Base-by-base conservation (phyloP, 2,888 invertebrate genomes). In the Cryptus armator region DNA sequence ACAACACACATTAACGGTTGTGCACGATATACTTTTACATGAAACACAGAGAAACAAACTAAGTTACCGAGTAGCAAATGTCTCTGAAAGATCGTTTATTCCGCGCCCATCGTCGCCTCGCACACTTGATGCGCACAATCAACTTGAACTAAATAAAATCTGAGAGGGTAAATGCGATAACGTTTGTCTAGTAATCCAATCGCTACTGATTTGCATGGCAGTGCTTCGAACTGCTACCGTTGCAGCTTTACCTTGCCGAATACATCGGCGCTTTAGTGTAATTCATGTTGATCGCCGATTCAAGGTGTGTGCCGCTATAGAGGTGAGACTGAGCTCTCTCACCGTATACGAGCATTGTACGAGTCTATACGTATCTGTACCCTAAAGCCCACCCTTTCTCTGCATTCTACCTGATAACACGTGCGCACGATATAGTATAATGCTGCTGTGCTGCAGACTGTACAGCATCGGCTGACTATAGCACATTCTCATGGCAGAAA, bases 141-240 rank as follows among this genome's bases (percentile, higher is more conserved):
- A 24, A 48, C 16, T 10, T 19, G 37, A 19, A 29, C 10, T 10
- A 56, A 32, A 70, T 56, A 56, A 59, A 71, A 66, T 84, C 66
- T 46, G 37, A 53, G 71, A 59, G 66, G 64, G 32, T 64, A 32
- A 46, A 70, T 48, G 75, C 10, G 56, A 74, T 71, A 80, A 75
- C 64, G 72, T 77, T 84, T 81, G 72, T 56, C 64, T 12, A 37
- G 72, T 81, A 81, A 77, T 84, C 76, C 77, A 78, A 81, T 84
- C 68, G 59, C 62, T 43, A 77, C 72, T 74, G 77, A 81, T 78
- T 74, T 84, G 24, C 84, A 81, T 84, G 64, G 43, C 29, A 16
- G 59, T 56, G 48, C 51, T 76, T 53, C 32, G 44, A 81, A 68
- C 24, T 62, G 44, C 82, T 12, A 14, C 3, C 24, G 62, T 48